A percentile compares a stretch with the other conserved stretches of the same genome.
Conservation (phyloP, 2,888 invertebrate species). For the Drosophila nr. perissopoda region DNA sequence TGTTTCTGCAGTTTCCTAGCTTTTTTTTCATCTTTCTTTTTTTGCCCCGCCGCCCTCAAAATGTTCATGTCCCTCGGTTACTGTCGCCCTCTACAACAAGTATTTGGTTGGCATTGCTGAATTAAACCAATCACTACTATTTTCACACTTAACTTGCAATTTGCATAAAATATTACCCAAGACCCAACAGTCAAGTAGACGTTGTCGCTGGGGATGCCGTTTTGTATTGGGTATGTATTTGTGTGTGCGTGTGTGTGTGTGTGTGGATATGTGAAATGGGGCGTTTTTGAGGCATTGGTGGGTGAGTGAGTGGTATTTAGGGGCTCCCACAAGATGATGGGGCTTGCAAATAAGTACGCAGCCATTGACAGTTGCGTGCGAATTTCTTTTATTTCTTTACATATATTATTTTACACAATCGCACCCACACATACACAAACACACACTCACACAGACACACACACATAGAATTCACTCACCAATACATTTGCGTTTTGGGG, state of each 20-base stretch:
- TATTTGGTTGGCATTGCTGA: conserved; percentile 81
- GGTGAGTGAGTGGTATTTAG: conserved; percentile 5
- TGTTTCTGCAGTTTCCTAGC: conserved; percentile 58
- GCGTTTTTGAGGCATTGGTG: not conserved
- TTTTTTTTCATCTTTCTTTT: conserved; percentile 18
- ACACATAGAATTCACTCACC: conserved; percentile 9
- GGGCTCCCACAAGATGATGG: conserved; percentile 37
- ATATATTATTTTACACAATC: conserved; percentile 40
- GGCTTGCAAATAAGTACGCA: conserved; percentile 69
- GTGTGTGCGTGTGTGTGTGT: not conserved
- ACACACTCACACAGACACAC: conserved; percentile 17
- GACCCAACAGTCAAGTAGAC: conserved; percentile 76
- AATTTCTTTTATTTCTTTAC: conserved; percentile 74
- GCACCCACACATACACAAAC: conserved; percentile 26
- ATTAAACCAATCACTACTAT: conserved; percentile 84
- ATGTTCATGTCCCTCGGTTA: not conserved
- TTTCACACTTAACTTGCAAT: conserved; percentile 84
- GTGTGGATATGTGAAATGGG: not conserved
- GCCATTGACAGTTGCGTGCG: conserved; percentile 76
- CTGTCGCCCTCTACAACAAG: conserved; percentile 24
- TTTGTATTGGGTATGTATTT: not conserved
- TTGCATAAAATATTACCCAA: conserved; percentile 84
- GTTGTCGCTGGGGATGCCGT: conserved; percentile 42
- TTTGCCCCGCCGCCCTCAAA: not conserved
- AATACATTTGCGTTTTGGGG: conserved; percentile 17